These are phyloP conservation scores for Leucophora obtusa DNA, from an alignment of 2,888 invertebrate genomes.

Conservation along the genomic window DNA sequence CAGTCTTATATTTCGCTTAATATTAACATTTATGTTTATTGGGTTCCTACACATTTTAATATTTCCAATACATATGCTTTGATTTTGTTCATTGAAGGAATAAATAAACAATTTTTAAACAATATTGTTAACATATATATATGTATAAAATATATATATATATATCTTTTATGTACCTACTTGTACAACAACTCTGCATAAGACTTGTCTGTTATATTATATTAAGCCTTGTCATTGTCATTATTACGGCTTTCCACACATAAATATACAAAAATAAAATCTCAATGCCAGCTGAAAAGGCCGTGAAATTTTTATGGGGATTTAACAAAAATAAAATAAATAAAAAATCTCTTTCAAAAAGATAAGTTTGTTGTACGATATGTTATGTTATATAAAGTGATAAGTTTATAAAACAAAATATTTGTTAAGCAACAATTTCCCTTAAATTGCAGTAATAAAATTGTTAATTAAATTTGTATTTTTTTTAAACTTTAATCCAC, in stretches of 20 bases:
- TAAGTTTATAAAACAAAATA: constrained; percentile 19
- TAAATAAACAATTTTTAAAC: constrained; percentile 51
- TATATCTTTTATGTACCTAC: neutral
- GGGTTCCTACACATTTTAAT: neutral
- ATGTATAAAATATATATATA: no score
- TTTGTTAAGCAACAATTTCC: constrained; percentile 28
- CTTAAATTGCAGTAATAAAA: constrained; percentile 35
- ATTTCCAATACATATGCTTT: constrained; percentile 33
- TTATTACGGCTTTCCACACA: constrained; percentile 44
- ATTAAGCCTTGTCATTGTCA: constrained; percentile 54
- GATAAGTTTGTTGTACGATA: constrained; percentile 20
- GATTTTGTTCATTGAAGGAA: constrained; percentile 56
- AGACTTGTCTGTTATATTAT: constrained; percentile 15
- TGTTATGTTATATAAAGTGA: constrained; percentile 7
- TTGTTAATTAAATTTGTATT: constrained; percentile 24
- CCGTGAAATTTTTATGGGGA: constrained; percentile 54
- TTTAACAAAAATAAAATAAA: constrained; percentile 26
- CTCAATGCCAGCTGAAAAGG: constrained; percentile 54
- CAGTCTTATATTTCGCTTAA: no score
- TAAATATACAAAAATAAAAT: constrained; percentile 15
- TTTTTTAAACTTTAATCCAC: constrained; percentile 1
- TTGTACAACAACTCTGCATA: neutral
- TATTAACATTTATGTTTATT: no score
- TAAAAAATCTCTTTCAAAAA: constrained; percentile 42
- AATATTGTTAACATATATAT: no score